These are phyloP conservation scores for Rhipidura dahli DNA, from an alignment of 2,113 vertebrate genomes.

Conservation along the genomic window DNA sequence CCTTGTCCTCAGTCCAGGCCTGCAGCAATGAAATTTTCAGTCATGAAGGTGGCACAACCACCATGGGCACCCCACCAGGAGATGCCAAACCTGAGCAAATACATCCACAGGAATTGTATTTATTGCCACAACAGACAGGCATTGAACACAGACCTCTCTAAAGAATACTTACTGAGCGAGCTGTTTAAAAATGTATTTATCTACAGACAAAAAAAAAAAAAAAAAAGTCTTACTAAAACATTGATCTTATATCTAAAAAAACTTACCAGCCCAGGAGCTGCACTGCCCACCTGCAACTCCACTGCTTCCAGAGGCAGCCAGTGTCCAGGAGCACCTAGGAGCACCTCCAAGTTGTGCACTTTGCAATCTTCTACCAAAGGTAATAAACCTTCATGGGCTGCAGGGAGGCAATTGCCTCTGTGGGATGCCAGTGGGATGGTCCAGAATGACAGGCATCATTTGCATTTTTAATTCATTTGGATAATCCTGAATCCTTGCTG, in stretches of 20 bases:
- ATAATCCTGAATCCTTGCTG: background rate
- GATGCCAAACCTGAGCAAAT: background rate
- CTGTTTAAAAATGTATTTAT: background rate
- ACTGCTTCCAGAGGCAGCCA: background rate
- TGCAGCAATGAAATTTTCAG: background rate
- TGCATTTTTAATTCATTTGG: background rate
- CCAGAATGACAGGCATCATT: background rate
- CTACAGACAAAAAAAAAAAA: background rate
- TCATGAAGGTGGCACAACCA: background rate
- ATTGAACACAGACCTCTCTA: background rate
- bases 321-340: background rate
- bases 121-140: background rate
- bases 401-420: background rate
- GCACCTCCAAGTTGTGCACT: background rate
- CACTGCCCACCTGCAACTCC: background rate
- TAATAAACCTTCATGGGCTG: background rate
- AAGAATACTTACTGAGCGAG: background rate
- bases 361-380: background rate
- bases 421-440: background rate
- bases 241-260: background rate
- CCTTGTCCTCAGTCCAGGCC: background rate
- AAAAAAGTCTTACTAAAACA: background rate
- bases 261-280: background rate
- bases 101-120: background rate
- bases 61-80: background rate